Evolutionary conservation across 1,140 invertebrate species (phyloP).

Genomic region (Pemphigus obesinymphae): DNA sequence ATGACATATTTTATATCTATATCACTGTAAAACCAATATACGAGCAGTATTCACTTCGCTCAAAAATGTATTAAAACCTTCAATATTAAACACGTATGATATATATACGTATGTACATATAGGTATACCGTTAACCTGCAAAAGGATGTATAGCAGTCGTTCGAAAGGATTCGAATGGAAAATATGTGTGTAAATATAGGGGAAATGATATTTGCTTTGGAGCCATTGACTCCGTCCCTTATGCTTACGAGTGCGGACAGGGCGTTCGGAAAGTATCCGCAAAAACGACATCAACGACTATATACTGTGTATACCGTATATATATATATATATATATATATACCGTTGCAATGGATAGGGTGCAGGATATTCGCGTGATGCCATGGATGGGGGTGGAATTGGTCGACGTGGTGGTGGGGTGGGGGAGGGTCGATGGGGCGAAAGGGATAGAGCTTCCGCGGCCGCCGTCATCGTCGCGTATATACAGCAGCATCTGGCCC

Average conservation of each 20-base stretch:
- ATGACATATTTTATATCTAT: too few species aligned
- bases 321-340: background rate
- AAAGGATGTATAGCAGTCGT: too few species aligned
- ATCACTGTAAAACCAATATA: too few species aligned
- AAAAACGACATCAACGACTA: background rate
- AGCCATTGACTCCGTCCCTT: background rate
- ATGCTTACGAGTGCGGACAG: background rate
- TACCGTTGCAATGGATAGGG: background rate
- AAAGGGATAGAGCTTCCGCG: background rate
- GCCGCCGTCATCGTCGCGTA: background rate
- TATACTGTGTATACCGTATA: background rate
- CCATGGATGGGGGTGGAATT: background rate
- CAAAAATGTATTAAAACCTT: too few species aligned
- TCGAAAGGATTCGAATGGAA: too few species aligned
- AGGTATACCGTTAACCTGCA: too few species aligned
- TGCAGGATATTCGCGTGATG: background rate
- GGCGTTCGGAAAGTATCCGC: background rate
- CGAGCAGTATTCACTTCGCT: too few species aligned
- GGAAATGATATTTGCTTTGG: background rate
- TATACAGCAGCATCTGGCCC: conserved; percentile 31
- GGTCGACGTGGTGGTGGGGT: too few species aligned
- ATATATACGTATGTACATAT: too few species aligned
- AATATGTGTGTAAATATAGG: too few species aligned
- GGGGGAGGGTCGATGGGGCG: background rate
- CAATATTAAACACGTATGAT: too few species aligned